Base-by-base conservation (phyloP, 1,140 invertebrate genomes). In the Phenacoccus solenopsis region DNA sequence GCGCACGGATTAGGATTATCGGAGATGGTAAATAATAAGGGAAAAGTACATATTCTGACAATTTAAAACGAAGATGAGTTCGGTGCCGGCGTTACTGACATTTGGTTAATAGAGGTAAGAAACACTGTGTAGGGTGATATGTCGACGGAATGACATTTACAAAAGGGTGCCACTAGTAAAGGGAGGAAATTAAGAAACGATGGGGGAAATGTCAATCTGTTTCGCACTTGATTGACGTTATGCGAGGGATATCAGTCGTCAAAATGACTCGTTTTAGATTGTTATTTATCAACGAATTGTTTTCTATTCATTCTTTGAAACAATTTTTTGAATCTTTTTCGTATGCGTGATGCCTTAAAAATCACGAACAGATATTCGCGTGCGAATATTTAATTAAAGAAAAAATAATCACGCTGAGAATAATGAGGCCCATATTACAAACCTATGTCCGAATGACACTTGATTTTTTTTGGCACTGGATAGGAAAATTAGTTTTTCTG, bases 41-140 rank as follows among this genome's bases (percentile, higher is more conserved):
- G 5, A 22, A 64, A 24, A 64, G 21, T 24, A 16, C 25, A 27
- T 64, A 64, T 64, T 64, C 59, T 64, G 59, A 64, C 59, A 64
- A 64, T 64, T 64, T 64, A 27, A 64, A 64, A 64, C 38, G 59
- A 64, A 64, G 59, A 64, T 64, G 59, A 64, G 59, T 64, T 64
- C 59, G 59, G 22, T 25, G 59, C 21, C 22, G 21, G 25, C 25
- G 25, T 64, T 25, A 64, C 59, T 64, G 59, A 64, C 59, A 64
- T 64, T 64, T 64, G 59, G 59, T 64, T 64, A 64, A 64, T 64
- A 64, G 59, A 64, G 59, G 59, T 64, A 64, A 64, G 59, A 64
- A 64, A 64, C 25, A 64, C 25, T 22, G 59, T n/a, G n/a, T 64
- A 64, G 59, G 59, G 59, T 64, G 59, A 64, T 64, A 64, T 27